phyloP scores from a whole-genome alignment of 64 coral and sea anemone genomes.

The Stichodactyla helianthus region DNA sequence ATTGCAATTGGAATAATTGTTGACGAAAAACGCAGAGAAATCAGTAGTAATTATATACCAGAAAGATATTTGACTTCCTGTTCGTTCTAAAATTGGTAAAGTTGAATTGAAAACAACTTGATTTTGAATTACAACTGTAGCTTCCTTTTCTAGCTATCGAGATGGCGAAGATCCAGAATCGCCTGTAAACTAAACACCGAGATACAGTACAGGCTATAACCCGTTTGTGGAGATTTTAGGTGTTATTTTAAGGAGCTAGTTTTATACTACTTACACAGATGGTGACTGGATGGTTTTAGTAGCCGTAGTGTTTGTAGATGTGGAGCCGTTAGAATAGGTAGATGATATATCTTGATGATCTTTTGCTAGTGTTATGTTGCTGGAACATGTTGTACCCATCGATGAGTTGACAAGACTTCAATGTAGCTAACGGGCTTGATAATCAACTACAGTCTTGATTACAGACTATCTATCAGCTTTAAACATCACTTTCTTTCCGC shows the following conservation, averaged over 20 bases:
- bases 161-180: neutral
- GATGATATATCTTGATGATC: neutral
- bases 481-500: neutral
- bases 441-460: neutral
- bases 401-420: neutral
- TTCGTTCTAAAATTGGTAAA: neutral
- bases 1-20: neutral
- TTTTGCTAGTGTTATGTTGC: neutral
- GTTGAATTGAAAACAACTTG: neutral
- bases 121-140: neutral
- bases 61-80: neutral
- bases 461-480: neutral
- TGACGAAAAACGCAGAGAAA: neutral
- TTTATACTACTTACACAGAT: neutral
- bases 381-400: neutral
- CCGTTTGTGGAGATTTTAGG: neutral
- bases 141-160: neutral
- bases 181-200: too few species aligned
- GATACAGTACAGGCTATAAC: too few species aligned
- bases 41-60: neutral
- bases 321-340: neutral
- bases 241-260: neutral
- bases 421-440: neutral
- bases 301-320: neutral
- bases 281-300: constrained; percentile 1